Evolutionary conservation across 2,113 vertebrate genomes (phyloP), one percentile per base, ranked within the genome.

Genomic region (Corydoras sp.): DNA sequence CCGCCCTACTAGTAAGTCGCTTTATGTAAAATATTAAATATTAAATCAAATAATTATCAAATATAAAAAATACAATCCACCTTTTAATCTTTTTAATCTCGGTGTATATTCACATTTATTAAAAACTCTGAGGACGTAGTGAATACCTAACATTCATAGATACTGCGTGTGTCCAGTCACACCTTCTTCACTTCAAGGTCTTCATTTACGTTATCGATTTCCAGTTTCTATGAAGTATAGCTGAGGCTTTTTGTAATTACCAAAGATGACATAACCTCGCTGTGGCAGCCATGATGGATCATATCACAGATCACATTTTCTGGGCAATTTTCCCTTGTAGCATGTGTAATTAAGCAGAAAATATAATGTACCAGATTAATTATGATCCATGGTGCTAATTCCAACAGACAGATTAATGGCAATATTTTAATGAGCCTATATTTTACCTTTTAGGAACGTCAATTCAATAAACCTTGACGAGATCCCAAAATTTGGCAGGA

Each of bases 341-440:
- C 85, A 85, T 83, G 84, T 88, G 85, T 83, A 87, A 89, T 89
- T 89, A 88, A 82, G 83, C 84, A 83, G 79, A 79, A 87, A 88
- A 86, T 88, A 83, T 84, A 86, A 87, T 85, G 82, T 86, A 80
- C 77, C 15, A 54, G 84, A 88, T 86, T 88, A 89, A 91, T 88
- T 87, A 85, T 85, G 86, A 90, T 88, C 87, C 87, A 89, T 86
- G 75, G 81, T 53, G 72, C 84, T 79, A 83, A 86, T 86, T 86
- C 82, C 65, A 84, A 87, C 68, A 72, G 84, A 88, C 83, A 85
- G 84, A 87, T 88, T 87, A 88, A 89, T 82, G 80, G 81, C 74
- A 79, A 75, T 79, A 76, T 80, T 85, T 83, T 84, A 85, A 83
- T 80, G 72, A 60, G 60, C 79, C 84, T 80, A 81, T 86, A 80